Evolutionary conservation across 2,113 vertebrate genomes (phyloP), one percentile per base, ranked within the genome.

Genomic region (Ciconia stormi): DNA sequence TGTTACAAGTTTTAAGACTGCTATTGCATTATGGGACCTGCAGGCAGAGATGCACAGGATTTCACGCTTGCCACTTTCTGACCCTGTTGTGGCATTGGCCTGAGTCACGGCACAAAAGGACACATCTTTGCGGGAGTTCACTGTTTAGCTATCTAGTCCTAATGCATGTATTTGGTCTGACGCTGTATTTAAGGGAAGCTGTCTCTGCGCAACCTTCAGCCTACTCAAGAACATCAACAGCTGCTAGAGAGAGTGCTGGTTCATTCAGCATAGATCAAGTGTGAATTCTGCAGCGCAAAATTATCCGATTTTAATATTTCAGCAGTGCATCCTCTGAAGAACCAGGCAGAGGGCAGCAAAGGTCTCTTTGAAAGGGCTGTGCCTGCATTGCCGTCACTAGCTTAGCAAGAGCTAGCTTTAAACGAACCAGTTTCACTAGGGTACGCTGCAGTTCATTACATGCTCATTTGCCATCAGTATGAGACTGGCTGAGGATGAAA

Each of bases 301-400:
- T 2, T 11, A 19, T 14, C 8, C 36, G 0, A 1, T 17, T 25
- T 6, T 5, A 47, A 0, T 34, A 3, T 55, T 62, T 38, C 63
- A 42, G 65, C 80, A 38, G 40, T 26, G 38, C 62, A 66, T 9
- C 56, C 56, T 66, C 76, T 1, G 4, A 55, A n/a, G 53, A 44
- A 6, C 27, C 82, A 82, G 93, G 89, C 81, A 96, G 93, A 95
- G 93, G 94, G 94, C 94, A 94, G 84, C 91, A 96, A 50, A 93
- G 46, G 26, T 36, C 83, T 18, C 70, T 79, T 13, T 13, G 49
- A n/a, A 36, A 46, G 29, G 12, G 34, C 32, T 49, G 32, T 14
- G 77, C 30, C 49, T 52, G 30, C 25, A 2, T 2, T 20, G 70
- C 59, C 49, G 18, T 1, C 36, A 7, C 40, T 2, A 13, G 62